phyloP scores from a whole-genome alignment of 2,113 vertebrate genomes.

The Scartelaos histophorus region DNA sequence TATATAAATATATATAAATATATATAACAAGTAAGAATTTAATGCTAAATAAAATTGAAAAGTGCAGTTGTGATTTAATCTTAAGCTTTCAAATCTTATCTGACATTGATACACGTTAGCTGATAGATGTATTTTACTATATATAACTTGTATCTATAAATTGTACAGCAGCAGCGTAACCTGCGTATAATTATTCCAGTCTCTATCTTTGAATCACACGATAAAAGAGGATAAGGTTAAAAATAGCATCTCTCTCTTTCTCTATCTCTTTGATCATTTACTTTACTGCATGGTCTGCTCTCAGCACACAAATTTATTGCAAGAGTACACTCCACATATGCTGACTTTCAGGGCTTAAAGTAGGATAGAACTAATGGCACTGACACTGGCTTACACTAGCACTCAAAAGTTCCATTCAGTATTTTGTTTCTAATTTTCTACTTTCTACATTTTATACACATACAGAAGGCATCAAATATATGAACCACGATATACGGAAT shows the following conservation, averaged over 20 bases:
- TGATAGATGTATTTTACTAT: background rate
- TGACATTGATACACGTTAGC: too few species aligned
- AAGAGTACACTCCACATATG: constrained; percentile 16
- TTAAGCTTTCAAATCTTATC: too few species aligned
- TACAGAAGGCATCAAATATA: too few species aligned
- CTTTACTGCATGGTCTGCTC: constrained; percentile 4
- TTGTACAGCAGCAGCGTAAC: background rate
- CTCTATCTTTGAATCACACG: constrained; percentile 1
- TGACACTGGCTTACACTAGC: background rate
- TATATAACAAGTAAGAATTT: too few species aligned
- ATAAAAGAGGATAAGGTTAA: background rate
- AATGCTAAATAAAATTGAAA: too few species aligned
- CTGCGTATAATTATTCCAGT: background rate
- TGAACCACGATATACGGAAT: too few species aligned
- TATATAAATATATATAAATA: too few species aligned
- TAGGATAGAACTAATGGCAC: constrained; percentile 16
- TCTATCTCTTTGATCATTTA: background rate
- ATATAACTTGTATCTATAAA: background rate
- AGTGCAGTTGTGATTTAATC: too few species aligned
- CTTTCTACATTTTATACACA: too few species aligned
- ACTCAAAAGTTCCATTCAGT: too few species aligned
- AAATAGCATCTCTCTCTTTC: background rate
- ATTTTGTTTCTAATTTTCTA: too few species aligned
- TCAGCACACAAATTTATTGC: background rate
- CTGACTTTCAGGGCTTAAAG: constrained; percentile 13